A percentile compares a stretch with the other conserved stretches of the same genome.
Conservation (phyloP, 2,113 vertebrate species). For the Vidua chalybeata region DNA sequence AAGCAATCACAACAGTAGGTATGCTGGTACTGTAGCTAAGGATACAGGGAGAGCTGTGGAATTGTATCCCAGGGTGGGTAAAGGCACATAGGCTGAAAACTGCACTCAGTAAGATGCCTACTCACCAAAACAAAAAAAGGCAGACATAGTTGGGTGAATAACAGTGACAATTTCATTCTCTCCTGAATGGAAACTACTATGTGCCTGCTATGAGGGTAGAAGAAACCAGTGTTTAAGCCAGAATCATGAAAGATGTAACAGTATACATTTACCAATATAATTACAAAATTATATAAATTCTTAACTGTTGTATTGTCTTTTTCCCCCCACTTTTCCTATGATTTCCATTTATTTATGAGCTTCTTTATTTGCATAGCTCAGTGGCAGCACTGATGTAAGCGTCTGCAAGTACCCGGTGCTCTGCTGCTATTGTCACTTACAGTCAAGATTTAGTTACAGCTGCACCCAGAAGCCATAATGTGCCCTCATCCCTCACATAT, state of each 20-base stretch:
- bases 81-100: not conserved
- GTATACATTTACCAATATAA: not conserved
- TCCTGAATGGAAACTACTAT: not conserved
- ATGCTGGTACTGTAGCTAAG: not conserved
- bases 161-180: not conserved
- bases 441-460: conserved; percentile 1
- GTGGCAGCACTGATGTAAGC: not conserved
- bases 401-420: not conserved
- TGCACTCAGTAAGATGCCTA: not conserved
- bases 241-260: not conserved
- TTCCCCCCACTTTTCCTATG: not conserved
- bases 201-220: not conserved
- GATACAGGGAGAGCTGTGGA: not conserved
- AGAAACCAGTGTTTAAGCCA: not conserved
- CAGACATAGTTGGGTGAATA: not conserved
- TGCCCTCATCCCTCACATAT: not conserved
- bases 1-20: not conserved
- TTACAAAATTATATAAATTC: not conserved
- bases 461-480: not conserved
- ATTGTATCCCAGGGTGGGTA: not conserved
- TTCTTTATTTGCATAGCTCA: not conserved
- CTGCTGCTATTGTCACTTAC: not conserved
- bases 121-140: not conserved
- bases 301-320: not conserved
- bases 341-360: not conserved